Base-by-base conservation (phyloP, 2,888 invertebrate genomes). In the Erebia ligea region DNA sequence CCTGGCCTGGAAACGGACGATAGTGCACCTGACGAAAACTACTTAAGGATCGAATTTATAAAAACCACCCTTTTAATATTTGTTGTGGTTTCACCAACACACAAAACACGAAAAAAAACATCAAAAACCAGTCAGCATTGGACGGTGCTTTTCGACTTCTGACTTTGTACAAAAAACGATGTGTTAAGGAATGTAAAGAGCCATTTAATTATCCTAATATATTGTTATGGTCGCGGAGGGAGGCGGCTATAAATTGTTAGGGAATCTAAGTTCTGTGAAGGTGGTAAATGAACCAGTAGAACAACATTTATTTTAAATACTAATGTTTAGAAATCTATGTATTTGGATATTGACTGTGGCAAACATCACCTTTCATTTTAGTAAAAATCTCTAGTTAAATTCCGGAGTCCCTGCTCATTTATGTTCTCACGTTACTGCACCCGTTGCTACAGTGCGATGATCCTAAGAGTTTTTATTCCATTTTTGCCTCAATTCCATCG, bases 161-260 rank as follows among this genome's bases (percentile, higher is more conserved):
- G 87, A 84, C 88, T 84, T 88, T 85, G 84, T 86, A 87, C 83
- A 92, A 93, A 90, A 93, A 93, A 90, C 86, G 85, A 91, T 85
- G 92, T 91, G 91, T 92, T 91, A 91, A 91, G 90, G 93, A 93
- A 93, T 93, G 92, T 91, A 93, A 93, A 89, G 90, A 92, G 91
- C 91, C 90, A 88, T 92, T 93, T 93, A 93, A 93, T 93, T 93
- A 93, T 91, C 91, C 86, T 93, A 91, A 93, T 92, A 92, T 92
- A 92, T 92, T 92, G 92, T 92, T 91, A 91, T 90, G 88, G 90
- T 88, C 89, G 82, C 86, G 80, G 84, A 87, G 90, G 90, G 91
- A 88, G 89, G 89, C 84, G 86, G 89, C 87, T 86, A 89, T 92
- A 92, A 91, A 91, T 92, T 90, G 89, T 85, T 84, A 81, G 84